Base-by-base conservation (phyloP, 2,113 vertebrate genomes). In the Petromus typicus region DNA sequence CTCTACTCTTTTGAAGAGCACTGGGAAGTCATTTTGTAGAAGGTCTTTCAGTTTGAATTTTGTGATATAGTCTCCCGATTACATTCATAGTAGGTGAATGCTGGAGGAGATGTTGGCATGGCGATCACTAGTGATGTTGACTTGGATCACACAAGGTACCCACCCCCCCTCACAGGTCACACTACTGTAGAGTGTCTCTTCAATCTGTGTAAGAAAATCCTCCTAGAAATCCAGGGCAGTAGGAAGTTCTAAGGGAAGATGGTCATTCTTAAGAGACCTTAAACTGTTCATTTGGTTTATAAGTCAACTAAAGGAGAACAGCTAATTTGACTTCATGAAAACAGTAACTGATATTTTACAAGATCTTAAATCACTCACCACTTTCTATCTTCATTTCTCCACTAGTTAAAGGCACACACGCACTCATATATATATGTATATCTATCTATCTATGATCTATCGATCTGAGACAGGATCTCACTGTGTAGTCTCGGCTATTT, bases 281-380 rank as follows among this genome's bases (percentile, higher is more conserved):
- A 76, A 90, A 43, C 57, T 17, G 59, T 2, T 61, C 75, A 71
- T 86, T 59, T 56, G 86, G 23, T 64, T 86, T 91, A 91, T 82
- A 17, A 9, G 51, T 78, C 32, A 89, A n/a, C 27, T 85, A 85
- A 73, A 90, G 12, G 51, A 86, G 16, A 34, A 79, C 1, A 18
- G n/a, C 16, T 59, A 71, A 80, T 92, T 89, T 63, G 54, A 20
- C 79, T 86, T 82, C 32, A 59, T 80, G 67, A 40, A 86, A 71
- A 94, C 2, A 66, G 83, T 54, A 82, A 51, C 56, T 76, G 79
- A 75, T 13, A 94, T 86, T 86, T 90, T 90, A 78, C 54, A 17
- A 90, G 43, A 63, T 67, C 17, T 67, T 61, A 80, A 80, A 14
- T 45, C 91, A 88, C 30, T 92, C 32, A 63, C 11, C 40, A 92